Percentiles rank a stretch among this genome's conserved stretches.
Conservation (phyloP, 2,888 invertebrate species). For the Trachelus stipa region DNA sequence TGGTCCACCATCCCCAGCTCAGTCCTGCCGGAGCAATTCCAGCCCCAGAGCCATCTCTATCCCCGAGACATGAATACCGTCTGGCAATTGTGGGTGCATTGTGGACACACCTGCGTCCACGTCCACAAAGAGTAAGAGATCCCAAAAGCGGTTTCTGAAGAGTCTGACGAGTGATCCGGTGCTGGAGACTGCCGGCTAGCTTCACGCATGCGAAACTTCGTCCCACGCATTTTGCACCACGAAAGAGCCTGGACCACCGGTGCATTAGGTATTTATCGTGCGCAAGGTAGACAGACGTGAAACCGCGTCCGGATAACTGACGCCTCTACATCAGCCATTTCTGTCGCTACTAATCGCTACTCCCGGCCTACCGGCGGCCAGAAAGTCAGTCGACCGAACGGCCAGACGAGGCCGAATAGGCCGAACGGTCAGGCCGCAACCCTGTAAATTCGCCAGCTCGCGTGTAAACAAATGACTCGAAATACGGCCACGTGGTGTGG, state of each 20-base stretch:
- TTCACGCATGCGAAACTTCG: not conserved
- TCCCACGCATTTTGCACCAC: not conserved
- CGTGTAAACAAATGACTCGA: not conserved
- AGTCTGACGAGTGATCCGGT: not conserved
- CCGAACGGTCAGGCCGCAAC: not conserved
- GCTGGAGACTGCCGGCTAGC: not conserved
- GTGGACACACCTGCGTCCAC: conserved; percentile 47
- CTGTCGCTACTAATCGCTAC: not conserved
- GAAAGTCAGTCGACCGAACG: not conserved
- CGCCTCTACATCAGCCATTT: not conserved
- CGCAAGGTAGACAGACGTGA: not conserved
- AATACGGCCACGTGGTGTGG: not conserved
- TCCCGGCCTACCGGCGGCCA: not conserved
- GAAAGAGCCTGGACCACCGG: not conserved
- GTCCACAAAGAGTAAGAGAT: conserved; percentile 32
- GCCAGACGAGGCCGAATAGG: too few species aligned
- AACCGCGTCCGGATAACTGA: not conserved
- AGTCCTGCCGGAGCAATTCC: conserved; percentile 30
- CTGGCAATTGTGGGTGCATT: conserved; percentile 44
- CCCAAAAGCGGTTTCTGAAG: not conserved
- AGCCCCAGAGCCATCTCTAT: conserved; percentile 23
- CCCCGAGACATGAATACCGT: conserved; percentile 42
- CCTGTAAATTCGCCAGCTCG: not conserved
- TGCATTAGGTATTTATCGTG: not conserved
- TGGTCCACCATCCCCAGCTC: conserved; percentile 39